phyloP scores from a whole-genome alignment of 2,113 vertebrate species.

The Aramus guarauna region DNA sequence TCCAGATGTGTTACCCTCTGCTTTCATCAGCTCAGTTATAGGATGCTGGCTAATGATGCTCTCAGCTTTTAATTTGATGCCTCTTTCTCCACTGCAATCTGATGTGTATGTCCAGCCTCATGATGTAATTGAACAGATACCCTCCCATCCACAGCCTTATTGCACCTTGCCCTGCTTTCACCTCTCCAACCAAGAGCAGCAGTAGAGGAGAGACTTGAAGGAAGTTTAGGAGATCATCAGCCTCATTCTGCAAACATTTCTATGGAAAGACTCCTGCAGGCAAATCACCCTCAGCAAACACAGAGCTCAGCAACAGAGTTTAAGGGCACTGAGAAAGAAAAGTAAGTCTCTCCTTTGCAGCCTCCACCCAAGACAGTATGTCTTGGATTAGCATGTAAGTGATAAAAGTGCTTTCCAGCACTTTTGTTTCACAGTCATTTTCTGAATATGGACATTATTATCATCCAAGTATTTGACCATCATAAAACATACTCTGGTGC shows the following conservation, averaged over 20 bases:
- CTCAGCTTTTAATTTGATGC: not conserved
- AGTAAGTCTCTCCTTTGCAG: not conserved
- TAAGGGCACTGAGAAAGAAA: not conserved
- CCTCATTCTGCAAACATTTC: not conserved
- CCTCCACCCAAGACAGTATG: not conserved
- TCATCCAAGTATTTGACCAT: not conserved
- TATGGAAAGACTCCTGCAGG: not conserved
- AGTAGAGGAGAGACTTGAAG: not conserved
- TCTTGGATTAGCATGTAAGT: not conserved
- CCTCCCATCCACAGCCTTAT: not conserved
- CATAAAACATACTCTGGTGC: not conserved
- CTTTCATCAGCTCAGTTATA: not conserved
- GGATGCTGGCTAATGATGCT: not conserved
- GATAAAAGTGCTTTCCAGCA: not conserved
- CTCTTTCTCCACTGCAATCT: not conserved
- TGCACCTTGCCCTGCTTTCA: not conserved
- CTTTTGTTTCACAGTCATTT: not conserved
- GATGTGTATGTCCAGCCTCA: not conserved
- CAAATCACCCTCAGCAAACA: not conserved
- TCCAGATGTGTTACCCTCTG: not conserved
- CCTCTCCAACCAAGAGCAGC: not conserved
- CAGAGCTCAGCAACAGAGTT: not conserved
- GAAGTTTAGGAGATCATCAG: not conserved
- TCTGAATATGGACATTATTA: not conserved
- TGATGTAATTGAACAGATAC: not conserved